phyloP scores from a whole-genome alignment of 2,797 vertebrate genomes.

The Anguilla marmorata region DNA sequence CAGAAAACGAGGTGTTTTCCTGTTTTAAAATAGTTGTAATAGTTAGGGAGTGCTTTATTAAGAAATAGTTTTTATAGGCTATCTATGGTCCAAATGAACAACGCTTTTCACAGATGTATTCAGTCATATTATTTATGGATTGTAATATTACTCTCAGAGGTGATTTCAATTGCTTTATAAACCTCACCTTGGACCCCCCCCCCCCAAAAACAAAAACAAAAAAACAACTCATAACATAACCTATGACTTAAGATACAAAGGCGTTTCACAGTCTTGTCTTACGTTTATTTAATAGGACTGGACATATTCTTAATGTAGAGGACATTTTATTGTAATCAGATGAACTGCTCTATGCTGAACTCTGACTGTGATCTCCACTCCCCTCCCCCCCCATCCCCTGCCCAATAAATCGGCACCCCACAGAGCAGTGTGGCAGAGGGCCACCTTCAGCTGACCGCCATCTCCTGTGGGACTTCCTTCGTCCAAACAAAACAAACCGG shows the following conservation, averaged over 20 bases:
- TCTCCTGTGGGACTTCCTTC: not conserved
- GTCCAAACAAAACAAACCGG: constrained; percentile 20
- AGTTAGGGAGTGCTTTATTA: too few relatives aligned
- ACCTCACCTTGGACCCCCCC: too few relatives aligned
- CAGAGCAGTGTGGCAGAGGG: not conserved
- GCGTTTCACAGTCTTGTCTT: not conserved
- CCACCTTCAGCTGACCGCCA: constrained; percentile 15
- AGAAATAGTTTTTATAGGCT: too few relatives aligned
- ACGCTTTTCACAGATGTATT: too few relatives aligned
- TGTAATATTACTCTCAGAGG: too few relatives aligned
- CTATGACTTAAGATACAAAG: not conserved
- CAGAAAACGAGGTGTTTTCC: too few relatives aligned
- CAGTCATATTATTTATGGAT: too few relatives aligned
- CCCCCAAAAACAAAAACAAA: too few relatives aligned
- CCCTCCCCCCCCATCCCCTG: not conserved
- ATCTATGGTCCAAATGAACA: too few relatives aligned
- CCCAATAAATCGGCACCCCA: not conserved
- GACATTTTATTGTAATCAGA: constrained; percentile 23
- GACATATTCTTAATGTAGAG: not conserved
- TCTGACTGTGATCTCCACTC: not conserved
- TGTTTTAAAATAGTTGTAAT: too few relatives aligned
- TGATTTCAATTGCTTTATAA: too few relatives aligned
- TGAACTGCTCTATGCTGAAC: not conserved
- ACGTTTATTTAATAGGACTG: not conserved
- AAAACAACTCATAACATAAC: too few relatives aligned